Base-by-base conservation (phyloP, 2,888 invertebrate genomes). In the Arge pagana region DNA sequence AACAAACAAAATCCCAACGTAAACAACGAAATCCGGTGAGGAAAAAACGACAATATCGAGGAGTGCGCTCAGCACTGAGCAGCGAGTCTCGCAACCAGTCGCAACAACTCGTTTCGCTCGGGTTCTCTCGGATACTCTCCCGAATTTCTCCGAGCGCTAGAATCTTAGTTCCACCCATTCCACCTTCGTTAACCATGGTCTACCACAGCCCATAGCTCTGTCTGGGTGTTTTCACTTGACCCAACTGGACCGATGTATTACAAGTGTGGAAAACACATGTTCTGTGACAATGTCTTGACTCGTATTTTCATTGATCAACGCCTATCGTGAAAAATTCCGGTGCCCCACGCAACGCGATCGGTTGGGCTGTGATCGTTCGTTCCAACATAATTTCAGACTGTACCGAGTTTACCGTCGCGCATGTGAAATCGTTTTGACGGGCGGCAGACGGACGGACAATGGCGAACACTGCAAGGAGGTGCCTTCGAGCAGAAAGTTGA, bases 361-460 rank as follows among this genome's bases (percentile, higher is more conserved):
- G n/a, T n/a, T n/a, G n/a, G n/a, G 8, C 33, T 11, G 33, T 33
- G 33, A 33, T 33, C 16, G 16, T 33, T n/a, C 33, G 8, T 4
- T 2, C 16, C 13, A 28, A 13, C 18, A 28, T 15, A 15, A 23
- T 30, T 19, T 33, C 10, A 11, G 10, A 33, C n/a, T 10, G 11
- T 45, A 31, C 13, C 8, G n/a, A 31, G 24, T 30, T 50, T 50
- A 18, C 13, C 13, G 13, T 42, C 50, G 60, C 56, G 58, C 62
- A 61, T 60, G 61, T 58, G 60, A 58, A 58, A 60, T 59, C 55
- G 36, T 15, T 65, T 65, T 65, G 65, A 65, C 64, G 65, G 65
- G 56, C 64, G 52, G 49, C 33, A 11, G 33, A 45, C 54, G 53
- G 57, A 57, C 55, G 43, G 35, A 58, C 60, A 65, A 65, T 65